Base-by-base conservation (phyloP, 37 sponge, comb jelly and placozoan species). In the Halisarca cf. caerulea region DNA sequence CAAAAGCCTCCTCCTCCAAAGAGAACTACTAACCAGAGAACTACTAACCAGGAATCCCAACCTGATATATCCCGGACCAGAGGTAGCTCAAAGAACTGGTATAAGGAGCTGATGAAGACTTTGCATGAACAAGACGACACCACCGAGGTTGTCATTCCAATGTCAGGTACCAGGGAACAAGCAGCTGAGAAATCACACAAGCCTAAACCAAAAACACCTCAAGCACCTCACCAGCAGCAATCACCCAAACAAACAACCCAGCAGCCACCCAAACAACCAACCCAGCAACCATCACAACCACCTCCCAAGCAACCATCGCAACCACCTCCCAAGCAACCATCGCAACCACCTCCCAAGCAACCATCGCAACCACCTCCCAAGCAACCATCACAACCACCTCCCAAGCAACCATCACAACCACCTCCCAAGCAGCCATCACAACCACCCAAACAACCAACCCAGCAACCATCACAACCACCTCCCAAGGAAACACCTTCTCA, bases 51-150 rank as follows among this genome's bases (percentile, higher is more conserved):
- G 7, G 77, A 74, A 41, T 1, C 21, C 2, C 11, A n/a, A 30
- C 7, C 64, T 7, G 30, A 5, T 20, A 7, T 62, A 6, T 62
- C 64, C 9, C 64, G 64, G 4, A 15, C 6, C 30, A 8, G 30
- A 62, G 64, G 43, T 18, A 9, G 77, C 6, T 37, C 77, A n/a
- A n/a, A n/a, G n/a, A 74, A 40, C 77, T 74, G 77, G 77, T 74
- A 74, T 11, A 74, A 74, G 77, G 44, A 74, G 77, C 44, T 74
- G 43, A 74, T 74, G 77, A 74, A 74, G 77, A 74, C 77, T 8
- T 8, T 74, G 44, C 39, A 74, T 20, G 25, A 17, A 11, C 77
- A 74, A 9, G 77, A 74, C 24, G 77, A 74, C 24, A n/a, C 30
- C 24, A 74, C 41, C 1, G 77, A 74, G 24, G 45, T 74, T 1